These are phyloP conservation scores for Leptobrachium ailaonicum DNA, from an alignment of 2,113 vertebrate genomes.

Conservation along the genomic window DNA sequence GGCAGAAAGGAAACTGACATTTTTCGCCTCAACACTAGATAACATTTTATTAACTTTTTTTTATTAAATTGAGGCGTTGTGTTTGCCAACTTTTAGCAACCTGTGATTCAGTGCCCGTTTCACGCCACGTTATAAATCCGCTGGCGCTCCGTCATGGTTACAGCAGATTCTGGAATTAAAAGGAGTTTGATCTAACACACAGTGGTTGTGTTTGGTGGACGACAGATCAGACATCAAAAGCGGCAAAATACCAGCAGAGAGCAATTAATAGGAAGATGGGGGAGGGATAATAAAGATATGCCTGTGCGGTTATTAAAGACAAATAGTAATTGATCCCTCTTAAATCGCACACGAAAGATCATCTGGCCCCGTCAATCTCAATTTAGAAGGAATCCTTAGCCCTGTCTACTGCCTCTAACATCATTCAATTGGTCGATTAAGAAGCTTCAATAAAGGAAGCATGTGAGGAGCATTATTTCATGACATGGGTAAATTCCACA, in stretches of 20 bases:
- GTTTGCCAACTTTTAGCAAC: too few species aligned
- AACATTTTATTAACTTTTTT: too few species aligned
- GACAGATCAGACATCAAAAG: not conserved
- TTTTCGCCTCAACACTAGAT: too few species aligned
- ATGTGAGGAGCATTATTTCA: slow-evolving; percentile 27
- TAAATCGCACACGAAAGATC: slow-evolving; percentile 20
- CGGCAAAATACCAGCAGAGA: not conserved
- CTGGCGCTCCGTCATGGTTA: too few species aligned
- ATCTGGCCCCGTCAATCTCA: slow-evolving; percentile 42
- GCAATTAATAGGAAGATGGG: not conserved
- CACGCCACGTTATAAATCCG: too few species aligned
- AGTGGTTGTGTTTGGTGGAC: not conserved
- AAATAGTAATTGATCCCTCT: too few species aligned
- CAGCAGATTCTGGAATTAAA: too few species aligned
- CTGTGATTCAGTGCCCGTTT: too few species aligned
- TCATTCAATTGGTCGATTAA: slow-evolving; percentile 2
- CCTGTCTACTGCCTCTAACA: slow-evolving; percentile 24
- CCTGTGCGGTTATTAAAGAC: too few species aligned
- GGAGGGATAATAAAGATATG: not conserved
- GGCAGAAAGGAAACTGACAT: too few species aligned
- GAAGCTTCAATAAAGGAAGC: slow-evolving; percentile 21
- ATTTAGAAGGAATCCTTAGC: not conserved
- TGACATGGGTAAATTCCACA: slow-evolving; percentile 6
- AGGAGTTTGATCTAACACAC: too few species aligned
- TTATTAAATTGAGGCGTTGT: too few species aligned